These are phyloP conservation scores for Microcebus murinus DNA, from an alignment of 2,113 vertebrate species.

Conservation along the genomic window DNA sequence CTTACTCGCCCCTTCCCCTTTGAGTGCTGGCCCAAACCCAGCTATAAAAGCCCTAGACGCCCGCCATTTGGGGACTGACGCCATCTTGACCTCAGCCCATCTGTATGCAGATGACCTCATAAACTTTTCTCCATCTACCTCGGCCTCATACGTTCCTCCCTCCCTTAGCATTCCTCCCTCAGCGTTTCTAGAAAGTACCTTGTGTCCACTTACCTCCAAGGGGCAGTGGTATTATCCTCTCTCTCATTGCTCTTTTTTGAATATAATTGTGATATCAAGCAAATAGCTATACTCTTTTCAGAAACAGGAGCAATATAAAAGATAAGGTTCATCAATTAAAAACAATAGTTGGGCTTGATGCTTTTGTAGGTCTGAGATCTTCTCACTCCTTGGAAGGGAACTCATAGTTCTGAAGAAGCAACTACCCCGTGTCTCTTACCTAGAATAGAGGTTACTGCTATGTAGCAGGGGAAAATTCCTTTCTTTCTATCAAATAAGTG, in stretches of 20 bases:
- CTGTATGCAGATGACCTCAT: too few relatives aligned
- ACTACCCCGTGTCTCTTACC: neutral
- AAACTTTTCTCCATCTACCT: too few relatives aligned
- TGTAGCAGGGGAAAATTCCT: neutral
- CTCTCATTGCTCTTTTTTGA: neutral
- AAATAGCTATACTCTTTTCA: neutral
- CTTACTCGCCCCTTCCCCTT: too few relatives aligned
- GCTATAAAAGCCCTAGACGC: too few relatives aligned
- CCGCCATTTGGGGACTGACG: too few relatives aligned
- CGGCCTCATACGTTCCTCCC: too few relatives aligned
- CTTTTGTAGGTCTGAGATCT: neutral
- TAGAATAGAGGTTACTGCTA: neutral
- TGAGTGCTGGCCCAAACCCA: too few relatives aligned
- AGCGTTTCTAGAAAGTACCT: too few relatives aligned
- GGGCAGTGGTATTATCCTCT: too few relatives aligned
- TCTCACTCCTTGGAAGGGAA: neutral
- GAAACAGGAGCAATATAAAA: neutral
- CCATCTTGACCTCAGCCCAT: too few relatives aligned
- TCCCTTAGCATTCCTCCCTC: too few relatives aligned
- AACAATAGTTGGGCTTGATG: neutral
- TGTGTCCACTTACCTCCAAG: neutral
- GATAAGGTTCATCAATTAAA: neutral
- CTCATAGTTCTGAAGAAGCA: neutral
- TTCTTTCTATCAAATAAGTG: neutral
- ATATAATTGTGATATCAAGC: neutral